phyloP scores from a whole-genome alignment of 2,797 vertebrate genomes.

The Ptychobarbus kaznakovi region DNA sequence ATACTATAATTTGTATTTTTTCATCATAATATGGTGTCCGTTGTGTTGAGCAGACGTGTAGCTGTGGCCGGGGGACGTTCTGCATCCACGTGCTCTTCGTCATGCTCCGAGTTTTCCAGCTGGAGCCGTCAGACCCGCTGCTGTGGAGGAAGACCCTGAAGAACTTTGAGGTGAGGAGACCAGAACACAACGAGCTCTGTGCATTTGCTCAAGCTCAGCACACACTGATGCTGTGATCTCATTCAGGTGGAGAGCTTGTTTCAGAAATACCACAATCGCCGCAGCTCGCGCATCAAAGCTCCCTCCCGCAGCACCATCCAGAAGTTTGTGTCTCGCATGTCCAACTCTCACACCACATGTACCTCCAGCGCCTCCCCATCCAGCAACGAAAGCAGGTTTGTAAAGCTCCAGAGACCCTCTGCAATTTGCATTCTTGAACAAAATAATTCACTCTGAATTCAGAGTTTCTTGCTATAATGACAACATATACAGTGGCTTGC shows the following conservation, averaged over 20 bases:
- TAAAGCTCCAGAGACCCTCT: neutral
- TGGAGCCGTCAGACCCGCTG: constrained; percentile 87
- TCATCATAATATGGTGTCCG: neutral
- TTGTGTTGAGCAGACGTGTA: constrained; percentile 81
- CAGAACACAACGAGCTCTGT: neutral
- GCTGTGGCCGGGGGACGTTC: constrained; percentile 87
- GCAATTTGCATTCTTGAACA: neutral
- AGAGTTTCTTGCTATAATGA: neutral
- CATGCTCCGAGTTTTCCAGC: constrained; percentile 89
- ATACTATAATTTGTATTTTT: neutral
- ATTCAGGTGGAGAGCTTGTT: constrained; percentile 91
- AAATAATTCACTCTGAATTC: neutral
- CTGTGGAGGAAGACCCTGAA: constrained; percentile 91
- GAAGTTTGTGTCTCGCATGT: constrained; percentile 93
- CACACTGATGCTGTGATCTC: neutral
- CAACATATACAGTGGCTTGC: neutral
- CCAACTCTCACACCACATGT: constrained; percentile 87
- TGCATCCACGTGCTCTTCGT: constrained; percentile 91
- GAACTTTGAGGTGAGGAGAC: constrained; percentile 87
- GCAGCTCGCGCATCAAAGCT: constrained; percentile 92
- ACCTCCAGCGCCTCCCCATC: constrained; percentile 86
- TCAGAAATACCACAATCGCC: constrained; percentile 92
- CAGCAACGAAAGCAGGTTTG: constrained; percentile 90
- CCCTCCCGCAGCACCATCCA: constrained; percentile 92
- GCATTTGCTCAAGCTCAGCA: neutral